These are phyloP conservation scores for Lepidochrysops patricia DNA, from an alignment of 2,888 invertebrate species.

Conservation along the genomic window DNA sequence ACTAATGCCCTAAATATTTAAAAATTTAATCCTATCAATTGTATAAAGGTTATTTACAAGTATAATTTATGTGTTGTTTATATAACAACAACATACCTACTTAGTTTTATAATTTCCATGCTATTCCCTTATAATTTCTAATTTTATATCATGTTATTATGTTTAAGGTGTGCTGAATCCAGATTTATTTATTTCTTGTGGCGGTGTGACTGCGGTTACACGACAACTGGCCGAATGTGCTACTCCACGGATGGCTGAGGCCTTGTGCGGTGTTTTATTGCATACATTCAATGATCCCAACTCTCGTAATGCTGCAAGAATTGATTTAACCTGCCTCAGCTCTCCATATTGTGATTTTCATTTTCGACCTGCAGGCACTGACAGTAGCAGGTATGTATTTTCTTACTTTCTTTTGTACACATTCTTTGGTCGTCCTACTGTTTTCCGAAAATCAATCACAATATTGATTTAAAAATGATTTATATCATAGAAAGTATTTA, in stretches of 20 bases:
- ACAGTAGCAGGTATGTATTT: conserved; percentile 77
- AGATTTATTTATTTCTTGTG: conserved; percentile 83
- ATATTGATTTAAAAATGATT: no score
- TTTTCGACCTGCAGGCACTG: conserved; percentile 80
- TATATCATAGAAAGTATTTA: no score
- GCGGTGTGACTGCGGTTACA: conserved; percentile 87
- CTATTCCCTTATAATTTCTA: background rate
- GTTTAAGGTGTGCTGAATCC: conserved; percentile 85
- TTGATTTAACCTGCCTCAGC: conserved; percentile 87
- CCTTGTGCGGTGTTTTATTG: conserved; percentile 89
- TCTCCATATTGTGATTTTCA: conserved; percentile 96
- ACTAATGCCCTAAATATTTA: no score
- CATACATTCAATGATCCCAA: conserved; percentile 89
- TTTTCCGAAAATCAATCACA: no score
- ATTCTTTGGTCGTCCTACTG: no score
- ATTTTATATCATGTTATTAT: background rate
- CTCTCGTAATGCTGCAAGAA: conserved; percentile 82
- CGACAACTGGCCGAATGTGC: conserved; percentile 89
- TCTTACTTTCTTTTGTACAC: conserved; percentile 8
- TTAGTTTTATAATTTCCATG: no score
- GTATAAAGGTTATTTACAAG: no score
- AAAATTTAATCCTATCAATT: no score
- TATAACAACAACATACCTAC: no score
- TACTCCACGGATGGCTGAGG: conserved; percentile 92
- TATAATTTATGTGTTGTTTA: no score